A percentile compares a stretch with the other conserved stretches of the same genome.
These are phyloP conservation scores for Dolomedes plantarius DNA, from an alignment of 2,888 invertebrate species.

Conservation along the genomic window DNA sequence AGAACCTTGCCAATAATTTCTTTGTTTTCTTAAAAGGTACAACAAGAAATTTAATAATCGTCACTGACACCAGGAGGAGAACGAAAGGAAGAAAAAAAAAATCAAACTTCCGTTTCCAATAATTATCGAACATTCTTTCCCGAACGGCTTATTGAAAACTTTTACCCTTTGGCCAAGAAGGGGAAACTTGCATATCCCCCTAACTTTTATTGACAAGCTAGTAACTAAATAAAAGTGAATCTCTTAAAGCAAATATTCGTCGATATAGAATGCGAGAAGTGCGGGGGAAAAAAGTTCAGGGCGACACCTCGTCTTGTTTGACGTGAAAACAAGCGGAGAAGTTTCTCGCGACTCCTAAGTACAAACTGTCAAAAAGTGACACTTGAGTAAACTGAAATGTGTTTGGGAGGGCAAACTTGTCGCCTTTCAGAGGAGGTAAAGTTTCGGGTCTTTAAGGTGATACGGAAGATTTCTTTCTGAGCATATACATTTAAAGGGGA, in stretches of 20 bases:
- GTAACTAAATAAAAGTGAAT: slow-evolving; percentile 23
- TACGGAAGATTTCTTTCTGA: not conserved
- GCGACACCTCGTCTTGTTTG: slow-evolving; percentile 51
- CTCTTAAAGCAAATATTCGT: slow-evolving; percentile 32
- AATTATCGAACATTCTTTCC: not conserved
- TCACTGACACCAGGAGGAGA: too few species aligned
- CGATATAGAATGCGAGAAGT: not conserved
- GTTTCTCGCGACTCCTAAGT: slow-evolving; percentile 29
- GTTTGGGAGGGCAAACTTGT: slow-evolving; percentile 13
- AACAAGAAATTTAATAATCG: too few species aligned
- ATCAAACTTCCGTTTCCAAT: not conserved
- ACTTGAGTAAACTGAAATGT: slow-evolving; percentile 31
- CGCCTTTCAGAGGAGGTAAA: not conserved
- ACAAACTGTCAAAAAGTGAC: slow-evolving; percentile 59
- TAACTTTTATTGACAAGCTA: slow-evolving; percentile 19
- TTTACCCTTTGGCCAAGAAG: not conserved
- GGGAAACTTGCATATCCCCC: not conserved
- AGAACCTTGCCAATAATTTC: too few species aligned
- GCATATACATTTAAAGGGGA: not conserved
- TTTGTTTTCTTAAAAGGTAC: too few species aligned
- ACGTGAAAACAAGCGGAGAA: slow-evolving; percentile 47
- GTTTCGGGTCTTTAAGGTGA: not conserved
- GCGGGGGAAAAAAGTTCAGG: slow-evolving; percentile 15
- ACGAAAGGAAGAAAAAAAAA: too few species aligned
- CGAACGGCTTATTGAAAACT: not conserved